Evolutionary conservation across 2,888 invertebrate genomes (phyloP), one percentile per base, ranked within the genome.

Genomic region (Leptogaster cylindrica): DNA sequence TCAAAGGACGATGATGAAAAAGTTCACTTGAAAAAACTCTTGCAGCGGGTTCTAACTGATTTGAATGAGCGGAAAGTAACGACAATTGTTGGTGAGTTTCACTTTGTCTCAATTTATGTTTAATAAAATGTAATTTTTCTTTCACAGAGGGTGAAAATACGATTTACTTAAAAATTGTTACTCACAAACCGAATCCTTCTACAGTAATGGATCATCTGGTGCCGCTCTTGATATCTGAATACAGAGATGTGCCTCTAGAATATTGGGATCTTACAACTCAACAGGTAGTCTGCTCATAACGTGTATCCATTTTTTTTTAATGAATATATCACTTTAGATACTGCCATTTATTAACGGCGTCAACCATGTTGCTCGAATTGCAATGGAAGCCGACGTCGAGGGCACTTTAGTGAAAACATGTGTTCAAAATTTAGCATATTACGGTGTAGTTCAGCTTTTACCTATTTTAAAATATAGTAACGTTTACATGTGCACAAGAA

Each of bases 211-310:
- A 95, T 79, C 90, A 94, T 78, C 92, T 95, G 82, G 97, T 97
- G 1, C 97, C 97, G 0, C 87, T 96, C 63, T 86, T 96, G 73
- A 82, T 89, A 18, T 75, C 84, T 1, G 87, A 88, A 58, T 82
- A 86, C 8, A 86, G 87, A 50, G 83, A 86, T 16, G 87, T 88
- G 27, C 85, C 87, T 51, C 83, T 85, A 3, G 88, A 91, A 39
- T 89, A 92, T 69, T 96, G 96, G 95, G 97, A 97, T 78, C 85
- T 97, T 28, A 96, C 96, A 1, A 96, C 97, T 0, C 90, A 94
- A 78, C 95, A 95, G 86, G 93, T 92, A 44, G 58, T 14, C 28
- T 12, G 51, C 27, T n/a, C n/a, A n/a, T n/a, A n/a, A n/a, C n/a
- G n/a, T n/a, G n/a, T n/a, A n/a, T n/a, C n/a, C n/a, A n/a, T n/a